Evolutionary conservation across 2,888 invertebrate species (phyloP), one percentile per base, ranked within the genome.

Genomic region (Orchestes rusci): DNA sequence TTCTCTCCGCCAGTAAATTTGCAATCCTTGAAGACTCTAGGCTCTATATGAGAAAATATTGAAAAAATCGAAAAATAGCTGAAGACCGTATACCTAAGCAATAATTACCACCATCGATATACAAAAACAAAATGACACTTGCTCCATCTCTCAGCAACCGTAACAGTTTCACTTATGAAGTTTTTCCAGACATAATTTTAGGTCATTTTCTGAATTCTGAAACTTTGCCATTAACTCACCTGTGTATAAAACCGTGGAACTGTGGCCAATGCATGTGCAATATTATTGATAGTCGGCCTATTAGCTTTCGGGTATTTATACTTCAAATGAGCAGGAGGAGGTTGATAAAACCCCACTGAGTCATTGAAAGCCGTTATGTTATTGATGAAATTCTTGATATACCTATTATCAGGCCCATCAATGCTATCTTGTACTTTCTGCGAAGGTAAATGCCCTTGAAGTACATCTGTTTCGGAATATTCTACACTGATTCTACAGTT

Each of bases 211-310:
- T 36, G 28, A 37, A 7, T 53, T 79, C 35, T 36, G n/a, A n/a
- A n/a, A n/a, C n/a, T n/a, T n/a, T n/a, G n/a, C n/a, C n/a, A n/a
- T n/a, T n/a, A n/a, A n/a, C n/a, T n/a, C n/a, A n/a, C n/a, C 74
- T 87, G 82, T 1, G 77, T 80, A 62, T 95, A 95, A 65, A 95
- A 87, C 57, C 82, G 80, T 40, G 85, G 84, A 55, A 88, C 80
- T 12, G 76, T 75, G 42, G 82, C 75, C 43, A 95, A 67, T 17
- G 83, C 77, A 65, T 83, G 76, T 3, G 83, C 75, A 48, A 95
- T 90, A 61, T 89, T 88, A 41, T 82, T 74, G 31, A 89, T 73
- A 31, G 83, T 84, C 40, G 75, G 74, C 28, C 77, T 73, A 39
- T 79, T 83, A 5, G 88, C 80, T 41, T 81, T 76, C 10, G 91